Conservation (phyloP, 1,140 invertebrate genomes). For the Zaprionus nigranus region DNA sequence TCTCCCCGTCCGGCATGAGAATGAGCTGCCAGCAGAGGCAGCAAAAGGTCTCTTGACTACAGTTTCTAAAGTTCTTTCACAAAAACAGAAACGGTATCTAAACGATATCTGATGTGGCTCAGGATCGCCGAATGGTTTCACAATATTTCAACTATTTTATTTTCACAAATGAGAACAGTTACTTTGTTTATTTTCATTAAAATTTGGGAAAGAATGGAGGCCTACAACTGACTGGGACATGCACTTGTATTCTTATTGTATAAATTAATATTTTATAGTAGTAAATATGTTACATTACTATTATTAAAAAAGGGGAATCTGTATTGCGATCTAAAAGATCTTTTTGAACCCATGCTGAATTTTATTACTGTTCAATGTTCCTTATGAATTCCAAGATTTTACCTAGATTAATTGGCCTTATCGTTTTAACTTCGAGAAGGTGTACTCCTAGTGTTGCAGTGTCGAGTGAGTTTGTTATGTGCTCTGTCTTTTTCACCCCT, state of each 20-base stretch:
- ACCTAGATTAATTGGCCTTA: too few species aligned
- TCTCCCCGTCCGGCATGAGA: conserved; percentile 54
- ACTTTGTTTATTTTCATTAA: not conserved
- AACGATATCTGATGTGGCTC: not conserved
- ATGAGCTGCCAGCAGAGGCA: conserved; percentile 31
- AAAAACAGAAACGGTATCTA: not conserved
- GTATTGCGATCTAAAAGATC: too few species aligned
- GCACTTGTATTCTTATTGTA: not conserved
- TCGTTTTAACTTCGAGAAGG: too few species aligned
- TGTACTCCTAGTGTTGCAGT: too few species aligned
- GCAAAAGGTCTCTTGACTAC: conserved; percentile 23
- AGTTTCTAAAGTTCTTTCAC: not conserved
- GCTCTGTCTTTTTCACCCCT: too few species aligned
- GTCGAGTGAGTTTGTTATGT: too few species aligned
- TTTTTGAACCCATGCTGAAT: too few species aligned
- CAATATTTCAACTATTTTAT: conserved; percentile 1
- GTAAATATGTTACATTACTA: too few species aligned
- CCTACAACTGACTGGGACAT: not conserved
- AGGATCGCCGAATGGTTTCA: not conserved
- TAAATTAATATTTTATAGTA: too few species aligned
- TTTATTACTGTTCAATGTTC: too few species aligned
- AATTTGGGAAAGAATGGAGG: not conserved
- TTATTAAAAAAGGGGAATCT: too few species aligned
- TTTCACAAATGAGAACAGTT: not conserved
- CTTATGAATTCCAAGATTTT: too few species aligned